Evolutionary conservation across 2,797 vertebrate genomes (phyloP), one percentile per base, ranked within the genome.

Genomic region (Knipowitschia caucasica): DNA sequence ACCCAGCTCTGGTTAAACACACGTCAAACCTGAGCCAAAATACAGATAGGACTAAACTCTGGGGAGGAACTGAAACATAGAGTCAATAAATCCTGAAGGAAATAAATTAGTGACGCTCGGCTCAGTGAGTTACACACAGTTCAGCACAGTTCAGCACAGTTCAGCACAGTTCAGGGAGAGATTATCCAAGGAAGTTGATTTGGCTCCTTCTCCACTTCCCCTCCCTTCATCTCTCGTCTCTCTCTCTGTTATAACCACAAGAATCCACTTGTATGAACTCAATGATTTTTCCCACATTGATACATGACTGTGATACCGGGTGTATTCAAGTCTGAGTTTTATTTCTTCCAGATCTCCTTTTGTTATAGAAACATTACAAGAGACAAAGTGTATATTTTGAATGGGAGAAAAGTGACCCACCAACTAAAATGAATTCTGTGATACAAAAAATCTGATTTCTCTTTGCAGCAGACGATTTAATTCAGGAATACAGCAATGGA

Each of bases 231-330:
- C 39, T 23, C 18, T 12, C 20, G 12, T 17, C n/a, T 36, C 35
- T 18, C 27, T 36, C 14, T 9, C 35, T 36, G n/a, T 38, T 18
- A 2, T 38, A 3, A 51, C 59, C 59, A 46, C 64, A 66, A 50
- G 59, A 53, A 62, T 72, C 67, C 58, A 27, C 53, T 21, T 24
- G 59, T 64, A 64, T 67, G 40, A 55, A 77, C 53, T 62, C 52
- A 53, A 74, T 72, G 63, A 68, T 14, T 68, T 76, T 80, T 64
- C 59, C 62, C 75, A 81, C 63, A 82, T 75, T 71, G 53, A 62
- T 67, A 50, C 57, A 36, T 58, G 46, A 17, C 17, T 53, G 45
- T 40, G 39, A 71, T 75, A 6, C 10, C 27, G 10, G 27, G 7
- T 30, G 7, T 30, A 17, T 6, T n/a, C 14, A 18, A 4, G n/a